A percentile compares a stretch with the other conserved stretches of the same genome.
Evolutionary conservation across 2,888 invertebrate genomes (phyloP).

Genomic region (Megaustenia siamemsis): DNA sequence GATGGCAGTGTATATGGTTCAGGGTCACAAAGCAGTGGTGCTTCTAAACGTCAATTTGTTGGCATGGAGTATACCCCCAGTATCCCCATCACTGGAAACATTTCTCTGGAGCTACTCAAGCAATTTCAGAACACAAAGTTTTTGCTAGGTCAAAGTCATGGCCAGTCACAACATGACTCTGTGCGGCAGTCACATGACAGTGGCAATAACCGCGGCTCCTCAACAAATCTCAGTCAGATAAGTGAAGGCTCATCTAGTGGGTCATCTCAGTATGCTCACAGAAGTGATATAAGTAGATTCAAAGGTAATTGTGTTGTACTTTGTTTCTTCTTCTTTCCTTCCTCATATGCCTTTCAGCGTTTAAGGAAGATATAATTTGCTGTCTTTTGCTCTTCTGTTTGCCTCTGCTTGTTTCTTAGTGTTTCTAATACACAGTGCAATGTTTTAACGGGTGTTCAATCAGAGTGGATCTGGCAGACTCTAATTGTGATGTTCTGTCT

Average conservation of each 20-base stretch:
- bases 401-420: no score
- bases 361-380: no score
- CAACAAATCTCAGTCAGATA: slow-evolving; percentile 65
- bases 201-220: slow-evolving; percentile 56
- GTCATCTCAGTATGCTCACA: slow-evolving; percentile 58
- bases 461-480: no score
- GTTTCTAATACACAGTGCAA: no score
- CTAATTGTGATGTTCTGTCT: no score
- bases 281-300: slow-evolving; percentile 39
- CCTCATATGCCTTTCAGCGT: no score
- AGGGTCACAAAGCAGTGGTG: neutral
- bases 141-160: slow-evolving; percentile 67
- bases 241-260: slow-evolving; percentile 73
- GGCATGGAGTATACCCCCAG: slow-evolving; percentile 62
- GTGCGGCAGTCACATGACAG: slow-evolving; percentile 17
- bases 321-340: no score
- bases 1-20: slow-evolving; percentile 32
- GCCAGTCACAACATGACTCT: slow-evolving; percentile 19
- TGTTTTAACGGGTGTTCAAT: no score
- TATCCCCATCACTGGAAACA: slow-evolving; percentile 69
- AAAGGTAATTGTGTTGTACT: slow-evolving; percentile 54
- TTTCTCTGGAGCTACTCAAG: slow-evolving; percentile 74
- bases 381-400: no score
- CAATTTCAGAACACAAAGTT: slow-evolving; percentile 76
- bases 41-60: slow-evolving; percentile 54